Conservation (phyloP, 2,888 invertebrate species). For the Callyntrura guangdongensis region DNA sequence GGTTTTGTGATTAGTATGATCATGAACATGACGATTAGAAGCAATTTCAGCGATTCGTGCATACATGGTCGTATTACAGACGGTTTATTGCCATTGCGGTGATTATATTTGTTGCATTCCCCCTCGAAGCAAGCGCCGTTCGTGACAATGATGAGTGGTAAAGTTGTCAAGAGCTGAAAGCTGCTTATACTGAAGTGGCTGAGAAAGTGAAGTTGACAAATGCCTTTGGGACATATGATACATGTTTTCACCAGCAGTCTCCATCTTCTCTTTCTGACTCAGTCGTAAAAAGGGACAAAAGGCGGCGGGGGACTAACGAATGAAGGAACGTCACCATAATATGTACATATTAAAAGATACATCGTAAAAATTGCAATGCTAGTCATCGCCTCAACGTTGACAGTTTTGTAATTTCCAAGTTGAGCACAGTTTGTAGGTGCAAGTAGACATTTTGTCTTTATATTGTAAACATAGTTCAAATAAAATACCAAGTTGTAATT, state of each 20-base stretch:
- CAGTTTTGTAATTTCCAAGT: no score
- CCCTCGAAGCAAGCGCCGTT: constrained; percentile 34
- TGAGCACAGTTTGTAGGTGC: no score
- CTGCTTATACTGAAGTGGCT: constrained; percentile 68
- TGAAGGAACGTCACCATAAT: background rate
- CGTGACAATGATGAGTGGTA: constrained; percentile 77
- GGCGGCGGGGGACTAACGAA: constrained; percentile 24
- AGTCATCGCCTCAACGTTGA: no score
- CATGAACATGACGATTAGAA: background rate
- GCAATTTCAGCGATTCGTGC: no score
- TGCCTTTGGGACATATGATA: constrained; percentile 73
- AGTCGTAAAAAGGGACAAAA: constrained; percentile 47
- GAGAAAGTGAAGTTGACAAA: constrained; percentile 75
- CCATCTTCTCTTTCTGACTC: constrained; percentile 49
- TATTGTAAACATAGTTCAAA: no score
- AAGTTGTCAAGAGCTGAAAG: constrained; percentile 75
- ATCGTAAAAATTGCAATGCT: constrained; percentile 8
- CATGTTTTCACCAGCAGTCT: constrained; percentile 62
- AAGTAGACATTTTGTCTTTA: no score
- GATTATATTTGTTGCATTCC: constrained; percentile 66
- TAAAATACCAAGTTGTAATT: background rate
- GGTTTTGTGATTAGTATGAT: background rate
- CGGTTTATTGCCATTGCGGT: constrained; percentile 9
- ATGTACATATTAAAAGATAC: background rate
- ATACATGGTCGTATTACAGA: no score